A percentile compares a stretch with the other conserved stretches of the same genome.
Evolutionary conservation across 2,113 vertebrate species (phyloP).

Genomic region (Pollimyrus isidori): DNA sequence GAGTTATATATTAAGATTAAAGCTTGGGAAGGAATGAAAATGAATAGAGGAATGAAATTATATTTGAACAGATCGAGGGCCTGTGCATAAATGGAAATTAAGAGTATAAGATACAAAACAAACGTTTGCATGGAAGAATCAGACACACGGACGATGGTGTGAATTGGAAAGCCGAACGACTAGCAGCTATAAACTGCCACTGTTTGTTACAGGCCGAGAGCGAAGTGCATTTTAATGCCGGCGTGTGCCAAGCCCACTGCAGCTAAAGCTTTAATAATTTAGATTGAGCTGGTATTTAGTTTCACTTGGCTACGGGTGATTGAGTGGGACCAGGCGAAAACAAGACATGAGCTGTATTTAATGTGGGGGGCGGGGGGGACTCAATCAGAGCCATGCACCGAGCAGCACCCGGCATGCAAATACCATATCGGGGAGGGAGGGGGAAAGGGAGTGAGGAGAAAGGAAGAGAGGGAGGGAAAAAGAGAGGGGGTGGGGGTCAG

Average conservation of each 20-base stretch:
- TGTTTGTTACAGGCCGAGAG: background rate
- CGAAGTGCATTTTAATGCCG: constrained; percentile 6
- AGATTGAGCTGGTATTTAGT: constrained; percentile 23
- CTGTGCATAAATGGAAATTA: background rate
- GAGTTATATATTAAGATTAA: background rate
- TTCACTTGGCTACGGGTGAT: constrained; percentile 21
- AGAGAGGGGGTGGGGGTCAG: too few species aligned
- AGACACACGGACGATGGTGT: background rate
- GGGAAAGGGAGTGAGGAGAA: background rate
- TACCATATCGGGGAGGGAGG: constrained; percentile 20
- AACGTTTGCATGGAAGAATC: background rate
- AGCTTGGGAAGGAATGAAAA: background rate
- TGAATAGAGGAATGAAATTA: background rate
- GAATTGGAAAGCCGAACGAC: background rate
- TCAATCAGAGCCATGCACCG: background rate
- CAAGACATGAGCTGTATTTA: constrained; percentile 23
- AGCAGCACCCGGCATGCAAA: constrained; percentile 52
- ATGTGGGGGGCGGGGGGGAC: background rate
- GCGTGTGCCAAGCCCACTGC: background rate
- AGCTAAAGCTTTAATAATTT: constrained; percentile 22
- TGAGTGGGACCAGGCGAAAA: constrained; percentile 17
- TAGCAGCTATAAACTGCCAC: background rate
- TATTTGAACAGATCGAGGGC: background rate
- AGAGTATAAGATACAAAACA: background rate
- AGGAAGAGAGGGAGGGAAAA: background rate